Evolutionary conservation across 2,888 invertebrate species (phyloP).

Genomic region (Sussaba pulchella): DNA sequence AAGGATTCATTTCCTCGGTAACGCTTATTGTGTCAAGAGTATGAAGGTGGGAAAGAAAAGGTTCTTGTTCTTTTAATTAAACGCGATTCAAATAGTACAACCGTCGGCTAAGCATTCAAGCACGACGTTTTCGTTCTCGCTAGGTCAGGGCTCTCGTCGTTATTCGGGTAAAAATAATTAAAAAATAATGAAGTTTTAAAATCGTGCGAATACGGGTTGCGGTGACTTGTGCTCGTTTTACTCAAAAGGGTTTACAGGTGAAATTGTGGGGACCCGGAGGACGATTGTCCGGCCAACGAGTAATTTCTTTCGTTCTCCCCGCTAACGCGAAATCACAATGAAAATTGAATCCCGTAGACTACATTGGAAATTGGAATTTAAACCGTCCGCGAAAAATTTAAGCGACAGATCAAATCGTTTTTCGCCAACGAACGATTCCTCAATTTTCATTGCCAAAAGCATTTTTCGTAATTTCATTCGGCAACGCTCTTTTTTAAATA

Average conservation of each 20-base stretch:
- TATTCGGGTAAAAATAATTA: constrained; percentile 45
- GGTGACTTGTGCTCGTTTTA: constrained; percentile 28
- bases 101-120: background rate
- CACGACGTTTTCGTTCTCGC: constrained; percentile 22
- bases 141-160: constrained; percentile 36
- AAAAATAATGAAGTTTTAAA: constrained; percentile 53
- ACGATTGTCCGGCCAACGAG: constrained; percentile 54
- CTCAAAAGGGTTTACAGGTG: constrained; percentile 12
- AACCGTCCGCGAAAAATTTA: background rate
- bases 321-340: too few relatives aligned
- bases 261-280: constrained; percentile 1
- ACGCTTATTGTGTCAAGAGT: constrained; percentile 11
- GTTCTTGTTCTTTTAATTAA: constrained; percentile 59
- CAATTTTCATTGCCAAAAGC: constrained; percentile 30
- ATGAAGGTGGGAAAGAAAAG: constrained; percentile 30
- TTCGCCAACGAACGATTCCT: background rate
- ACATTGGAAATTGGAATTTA: too few relatives aligned
- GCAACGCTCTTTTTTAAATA: constrained; percentile 8
- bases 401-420: background rate
- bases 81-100: constrained; percentile 23
- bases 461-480: constrained; percentile 64
- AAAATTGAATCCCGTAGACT: too few relatives aligned
- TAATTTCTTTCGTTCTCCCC: constrained; percentile 25
- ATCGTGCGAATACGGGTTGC: constrained; percentile 16
- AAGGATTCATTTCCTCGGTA: constrained; percentile 47